A percentile compares a stretch with the other conserved stretches of the same genome.
Conservation (phyloP, 2,797 vertebrate species). For the Apogon talboti region DNA sequence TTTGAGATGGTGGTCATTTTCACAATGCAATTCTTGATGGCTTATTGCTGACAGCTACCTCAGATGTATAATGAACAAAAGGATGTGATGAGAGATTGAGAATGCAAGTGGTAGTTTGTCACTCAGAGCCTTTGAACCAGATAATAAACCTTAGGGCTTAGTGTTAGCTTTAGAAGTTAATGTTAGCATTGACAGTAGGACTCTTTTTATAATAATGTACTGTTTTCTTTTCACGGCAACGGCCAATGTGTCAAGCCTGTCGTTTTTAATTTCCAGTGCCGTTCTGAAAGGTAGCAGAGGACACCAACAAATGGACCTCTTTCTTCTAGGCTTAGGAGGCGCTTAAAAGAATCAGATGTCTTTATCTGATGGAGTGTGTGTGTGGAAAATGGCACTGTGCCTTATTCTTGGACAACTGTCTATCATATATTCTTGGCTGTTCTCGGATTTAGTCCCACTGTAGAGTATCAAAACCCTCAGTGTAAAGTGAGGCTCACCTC, state of each 20-base stretch:
- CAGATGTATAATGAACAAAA: slow-evolving; percentile 16
- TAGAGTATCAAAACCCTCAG: background rate
- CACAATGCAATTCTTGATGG: background rate
- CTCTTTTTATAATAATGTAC: slow-evolving; percentile 41
- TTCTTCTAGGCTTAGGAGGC: too few relatives aligned
- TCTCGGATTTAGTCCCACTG: background rate
- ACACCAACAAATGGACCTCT: too few relatives aligned
- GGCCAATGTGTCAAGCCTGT: slow-evolving; percentile 3
- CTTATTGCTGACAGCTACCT: slow-evolving; percentile 9
- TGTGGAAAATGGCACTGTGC: background rate
- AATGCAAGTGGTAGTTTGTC: slow-evolving; percentile 26
- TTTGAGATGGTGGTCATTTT: background rate
- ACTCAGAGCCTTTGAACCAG: slow-evolving; percentile 9
- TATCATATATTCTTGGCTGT: background rate
- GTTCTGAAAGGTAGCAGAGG: slow-evolving; percentile 2
- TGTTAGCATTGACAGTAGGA: slow-evolving; percentile 44
- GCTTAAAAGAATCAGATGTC: slow-evolving; percentile 14
- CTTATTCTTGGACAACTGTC: background rate
- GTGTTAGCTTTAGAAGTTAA: slow-evolving; percentile 15
- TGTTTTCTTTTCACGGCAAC: slow-evolving; percentile 22
- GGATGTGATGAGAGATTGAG: slow-evolving; percentile 18
- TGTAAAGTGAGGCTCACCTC: too few relatives aligned
- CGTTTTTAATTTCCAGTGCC: slow-evolving; percentile 45
- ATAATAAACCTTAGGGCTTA: slow-evolving; percentile 2
- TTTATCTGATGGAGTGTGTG: slow-evolving; percentile 3